These are phyloP conservation scores for Leptinotarsa rubiginosa DNA, from an alignment of 2,888 invertebrate genomes.

Conservation along the genomic window DNA sequence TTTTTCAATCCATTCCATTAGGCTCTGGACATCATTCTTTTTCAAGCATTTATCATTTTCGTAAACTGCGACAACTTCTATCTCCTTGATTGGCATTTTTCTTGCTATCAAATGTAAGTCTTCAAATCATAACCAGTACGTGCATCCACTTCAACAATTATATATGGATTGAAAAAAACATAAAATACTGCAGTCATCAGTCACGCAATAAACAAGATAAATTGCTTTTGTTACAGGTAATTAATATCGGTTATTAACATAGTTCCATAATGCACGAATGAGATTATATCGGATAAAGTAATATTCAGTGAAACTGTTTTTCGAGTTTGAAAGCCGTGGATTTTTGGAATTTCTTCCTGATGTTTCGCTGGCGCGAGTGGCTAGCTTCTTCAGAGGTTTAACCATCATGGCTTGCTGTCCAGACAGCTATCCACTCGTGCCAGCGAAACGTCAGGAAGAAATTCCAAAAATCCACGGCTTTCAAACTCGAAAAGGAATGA, in stretches of 20 bases:
- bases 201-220: not conserved
- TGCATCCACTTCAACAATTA: conserved; percentile 1
- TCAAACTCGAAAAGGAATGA: too few relatives aligned
- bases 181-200: not conserved
- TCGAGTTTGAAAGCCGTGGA: too few relatives aligned
- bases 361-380: too few relatives aligned
- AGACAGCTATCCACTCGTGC: too few relatives aligned
- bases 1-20: conserved; percentile 75
- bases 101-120: not conserved
- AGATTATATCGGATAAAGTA: not conserved
- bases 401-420: too few relatives aligned
- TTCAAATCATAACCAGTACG: not conserved
- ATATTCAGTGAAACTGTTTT: too few relatives aligned
- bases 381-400: too few relatives aligned
- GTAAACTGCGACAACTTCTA: conserved; percentile 70
- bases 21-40: conserved; percentile 69
- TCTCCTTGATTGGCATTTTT: conserved; percentile 38
- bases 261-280: not conserved
- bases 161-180: not conserved
- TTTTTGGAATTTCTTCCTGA: too few relatives aligned
- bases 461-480: too few relatives aligned
- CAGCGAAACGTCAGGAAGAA: too few relatives aligned
- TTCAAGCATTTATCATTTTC: conserved; percentile 73
- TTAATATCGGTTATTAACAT: not conserved
- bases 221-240: not conserved